These are phyloP conservation scores for Criorhina ranunculi DNA, from an alignment of 2,888 invertebrate species.

Conservation along the genomic window DNA sequence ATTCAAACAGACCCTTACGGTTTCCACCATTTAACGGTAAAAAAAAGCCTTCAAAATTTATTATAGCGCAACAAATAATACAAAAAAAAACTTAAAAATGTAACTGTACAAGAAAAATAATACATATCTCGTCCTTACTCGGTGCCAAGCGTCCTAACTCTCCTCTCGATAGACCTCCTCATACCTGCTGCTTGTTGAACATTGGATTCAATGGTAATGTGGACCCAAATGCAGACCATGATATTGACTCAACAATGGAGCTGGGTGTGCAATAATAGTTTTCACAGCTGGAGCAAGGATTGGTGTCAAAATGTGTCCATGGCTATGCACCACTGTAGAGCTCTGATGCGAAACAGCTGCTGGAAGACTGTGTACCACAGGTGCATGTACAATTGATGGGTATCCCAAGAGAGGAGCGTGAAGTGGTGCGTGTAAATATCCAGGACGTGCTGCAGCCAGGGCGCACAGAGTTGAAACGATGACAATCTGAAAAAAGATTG, in stretches of 20 bases:
- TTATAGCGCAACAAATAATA: conserved; percentile 58
- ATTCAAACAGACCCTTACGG: not conserved
- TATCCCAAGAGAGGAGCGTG: conserved; percentile 73
- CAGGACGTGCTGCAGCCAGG: conserved; percentile 81
- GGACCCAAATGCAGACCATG: conserved; percentile 70
- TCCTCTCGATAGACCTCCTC: not conserved
- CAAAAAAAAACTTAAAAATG: conserved; percentile 38
- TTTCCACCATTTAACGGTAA: no score
- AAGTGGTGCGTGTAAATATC: conserved; percentile 80
- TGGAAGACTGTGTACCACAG: conserved; percentile 79
- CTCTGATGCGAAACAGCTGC: conserved; percentile 83
- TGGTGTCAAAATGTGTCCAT: conserved; percentile 82
- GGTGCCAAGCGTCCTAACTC: conserved; percentile 38
- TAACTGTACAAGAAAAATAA: conserved; percentile 69
- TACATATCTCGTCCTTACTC: conserved; percentile 16
- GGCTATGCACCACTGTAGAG: conserved; percentile 82
- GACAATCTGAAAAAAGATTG: conserved; percentile 35
- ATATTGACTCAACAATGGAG: conserved; percentile 77
- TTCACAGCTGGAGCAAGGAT: conserved; percentile 82
- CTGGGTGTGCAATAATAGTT: conserved; percentile 81
- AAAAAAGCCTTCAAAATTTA: conserved; percentile 44
- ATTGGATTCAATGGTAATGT: conserved; percentile 62
- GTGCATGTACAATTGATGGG: conserved; percentile 74
- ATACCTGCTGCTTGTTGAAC: not conserved
- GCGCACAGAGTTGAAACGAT: conserved; percentile 69